A percentile compares a stretch with the other conserved stretches of the same genome.
These are phyloP conservation scores for Alligator sinensis DNA, from an alignment of 2,113 vertebrate species.

Conservation along the genomic window DNA sequence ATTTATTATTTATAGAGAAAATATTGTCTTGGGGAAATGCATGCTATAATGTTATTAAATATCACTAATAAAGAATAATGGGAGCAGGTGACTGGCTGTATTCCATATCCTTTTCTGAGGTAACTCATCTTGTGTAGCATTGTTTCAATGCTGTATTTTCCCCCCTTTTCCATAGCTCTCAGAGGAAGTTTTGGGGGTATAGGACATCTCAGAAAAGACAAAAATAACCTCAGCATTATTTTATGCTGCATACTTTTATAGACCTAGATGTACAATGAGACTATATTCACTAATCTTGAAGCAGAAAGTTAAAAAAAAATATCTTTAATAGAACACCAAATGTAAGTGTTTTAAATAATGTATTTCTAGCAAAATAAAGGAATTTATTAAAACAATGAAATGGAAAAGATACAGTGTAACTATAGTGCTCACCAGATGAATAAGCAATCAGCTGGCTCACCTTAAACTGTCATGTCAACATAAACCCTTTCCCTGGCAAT, in stretches of 20 bases:
- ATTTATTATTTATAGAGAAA: not conserved
- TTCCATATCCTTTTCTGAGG: not conserved
- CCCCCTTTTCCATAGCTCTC: not conserved
- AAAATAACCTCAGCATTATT: not conserved
- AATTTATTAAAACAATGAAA: not conserved
- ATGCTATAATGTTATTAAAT: not conserved
- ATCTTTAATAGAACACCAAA: not conserved
- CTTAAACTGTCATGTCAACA: slow-evolving; percentile 58
- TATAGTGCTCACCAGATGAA: slow-evolving; percentile 11
- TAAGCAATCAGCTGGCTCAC: slow-evolving; percentile 52
- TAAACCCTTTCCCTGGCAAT: slow-evolving; percentile 46
- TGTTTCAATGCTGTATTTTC: not conserved
- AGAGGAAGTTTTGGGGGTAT: rapidly evolving
- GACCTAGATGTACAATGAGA: not conserved
- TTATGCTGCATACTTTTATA: not conserved
- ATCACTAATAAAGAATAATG: not conserved
- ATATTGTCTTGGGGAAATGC: not conserved
- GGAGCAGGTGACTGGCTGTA: not conserved
- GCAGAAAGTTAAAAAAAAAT: not conserved
- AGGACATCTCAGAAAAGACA: not conserved
- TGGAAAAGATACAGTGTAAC: not conserved
- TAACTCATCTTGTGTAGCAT: not conserved
- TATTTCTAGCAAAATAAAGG: not conserved
- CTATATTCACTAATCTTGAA: not conserved
- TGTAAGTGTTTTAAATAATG: slow-evolving; percentile 11